Percentiles rank a stretch among this genome's conserved stretches.
phyloP scores from a whole-genome alignment of 2,888 invertebrate genomes.

The Drosophila silvestris region DNA sequence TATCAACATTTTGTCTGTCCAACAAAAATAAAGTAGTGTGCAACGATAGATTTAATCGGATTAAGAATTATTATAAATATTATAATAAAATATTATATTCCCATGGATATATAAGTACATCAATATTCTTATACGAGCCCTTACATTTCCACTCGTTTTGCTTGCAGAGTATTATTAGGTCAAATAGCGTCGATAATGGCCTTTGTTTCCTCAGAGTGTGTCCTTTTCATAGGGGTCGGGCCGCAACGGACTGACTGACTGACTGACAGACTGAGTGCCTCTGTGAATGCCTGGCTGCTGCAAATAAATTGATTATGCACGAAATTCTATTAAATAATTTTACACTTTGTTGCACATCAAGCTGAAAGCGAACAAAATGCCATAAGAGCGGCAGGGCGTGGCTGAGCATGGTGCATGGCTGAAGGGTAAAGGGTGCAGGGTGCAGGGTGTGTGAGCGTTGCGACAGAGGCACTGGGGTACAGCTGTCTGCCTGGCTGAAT shows the following conservation, averaged over 20 bases:
- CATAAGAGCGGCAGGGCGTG: constrained; percentile 64
- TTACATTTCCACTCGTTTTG: not conserved
- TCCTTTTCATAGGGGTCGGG: constrained; percentile 50
- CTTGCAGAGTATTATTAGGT: constrained; percentile 30
- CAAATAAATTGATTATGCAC: constrained; percentile 82
- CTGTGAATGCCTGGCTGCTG: constrained; percentile 68
- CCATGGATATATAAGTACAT: not conserved
- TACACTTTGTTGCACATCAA: constrained; percentile 82
- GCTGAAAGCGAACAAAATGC: constrained; percentile 76
- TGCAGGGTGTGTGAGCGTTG: not conserved
- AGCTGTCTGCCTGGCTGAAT: constrained; percentile 55
- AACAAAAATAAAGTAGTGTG: not conserved
- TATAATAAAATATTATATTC: not conserved
- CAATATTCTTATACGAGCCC: not conserved
- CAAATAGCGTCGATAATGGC: constrained; percentile 19
- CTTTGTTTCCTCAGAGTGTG: constrained; percentile 52
- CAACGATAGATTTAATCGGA: not conserved
- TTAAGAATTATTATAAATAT: not conserved
- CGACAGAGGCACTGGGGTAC: constrained; percentile 12
- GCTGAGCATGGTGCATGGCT: constrained; percentile 11
- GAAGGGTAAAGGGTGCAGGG: not conserved
- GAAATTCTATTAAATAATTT: constrained; percentile 81
- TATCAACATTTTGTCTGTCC: not conserved
- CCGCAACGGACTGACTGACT: constrained; percentile 23
- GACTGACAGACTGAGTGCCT: constrained; percentile 34